A percentile compares a stretch with the other conserved stretches of the same genome.
phyloP scores from a whole-genome alignment of 2,888 invertebrate genomes.

The Phortica okadai region DNA sequence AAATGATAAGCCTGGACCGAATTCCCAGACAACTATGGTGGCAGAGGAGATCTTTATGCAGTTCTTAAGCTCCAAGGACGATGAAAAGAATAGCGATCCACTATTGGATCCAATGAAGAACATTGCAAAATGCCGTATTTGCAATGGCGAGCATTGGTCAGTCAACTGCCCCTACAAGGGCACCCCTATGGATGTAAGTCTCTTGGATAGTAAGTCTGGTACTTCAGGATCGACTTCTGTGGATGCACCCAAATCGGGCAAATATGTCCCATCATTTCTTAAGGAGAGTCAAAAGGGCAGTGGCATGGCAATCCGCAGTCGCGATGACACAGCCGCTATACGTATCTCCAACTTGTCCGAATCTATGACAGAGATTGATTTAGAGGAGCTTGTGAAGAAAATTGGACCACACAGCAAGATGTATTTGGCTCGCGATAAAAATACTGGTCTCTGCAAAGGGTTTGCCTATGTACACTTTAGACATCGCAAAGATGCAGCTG shows the following conservation, averaged over 20 bases:
- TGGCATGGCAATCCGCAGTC: slow-evolving; percentile 81
- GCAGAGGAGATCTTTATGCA: slow-evolving; percentile 98
- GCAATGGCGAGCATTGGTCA: slow-evolving; percentile 98
- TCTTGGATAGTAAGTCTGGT: slow-evolving; percentile 79
- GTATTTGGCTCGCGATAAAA: slow-evolving; percentile 96
- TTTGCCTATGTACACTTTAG: slow-evolving; percentile 99
- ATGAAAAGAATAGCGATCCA: slow-evolving; percentile 91
- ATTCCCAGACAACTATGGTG: slow-evolving; percentile 97
- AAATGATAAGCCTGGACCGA: slow-evolving; percentile 96
- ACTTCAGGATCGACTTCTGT: slow-evolving; percentile 72
- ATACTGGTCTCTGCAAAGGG: slow-evolving; percentile 92
- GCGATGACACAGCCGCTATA: slow-evolving; percentile 93
- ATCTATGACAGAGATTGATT: slow-evolving; percentile 94
- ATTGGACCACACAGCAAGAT: slow-evolving; percentile 96
- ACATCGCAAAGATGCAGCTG: slow-evolving; percentile 91
- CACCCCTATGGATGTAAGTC: slow-evolving; percentile 85
- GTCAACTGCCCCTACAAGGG: slow-evolving; percentile 98
- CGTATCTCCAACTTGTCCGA: slow-evolving; percentile 98
- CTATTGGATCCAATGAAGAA: slow-evolving; percentile 89
- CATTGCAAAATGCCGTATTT: slow-evolving; percentile 87
- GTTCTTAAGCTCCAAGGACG: slow-evolving; percentile 91
- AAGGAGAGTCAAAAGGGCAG: slow-evolving; percentile 90
- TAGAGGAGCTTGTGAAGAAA: slow-evolving; percentile 95
- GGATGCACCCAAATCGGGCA: slow-evolving; percentile 76
- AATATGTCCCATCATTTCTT: slow-evolving; percentile 92